phyloP scores from a whole-genome alignment of 53 echinoderm and acorn worm species.

The Pentamera pediparva region DNA sequence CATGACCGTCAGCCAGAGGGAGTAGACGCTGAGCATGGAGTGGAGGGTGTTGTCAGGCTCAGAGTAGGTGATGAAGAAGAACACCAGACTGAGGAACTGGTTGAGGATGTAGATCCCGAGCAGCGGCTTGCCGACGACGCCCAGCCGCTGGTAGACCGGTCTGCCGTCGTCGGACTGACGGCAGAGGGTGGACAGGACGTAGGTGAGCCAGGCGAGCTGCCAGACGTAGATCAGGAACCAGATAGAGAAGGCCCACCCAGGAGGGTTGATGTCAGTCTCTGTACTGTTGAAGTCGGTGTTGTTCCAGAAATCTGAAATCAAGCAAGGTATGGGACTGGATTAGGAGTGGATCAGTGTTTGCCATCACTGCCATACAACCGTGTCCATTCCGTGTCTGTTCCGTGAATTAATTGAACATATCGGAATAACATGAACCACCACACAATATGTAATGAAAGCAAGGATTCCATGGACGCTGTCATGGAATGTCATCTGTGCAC shows the following conservation, averaged over 20 bases:
- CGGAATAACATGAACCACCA: too few relatives aligned
- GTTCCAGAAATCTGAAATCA: background rate
- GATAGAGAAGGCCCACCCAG: constrained; percentile 19
- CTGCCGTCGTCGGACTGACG: background rate
- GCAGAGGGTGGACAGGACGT: constrained; percentile 4
- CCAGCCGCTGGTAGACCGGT: constrained; percentile 8
- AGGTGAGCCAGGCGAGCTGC: constrained; percentile 8
- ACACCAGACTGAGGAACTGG: background rate
- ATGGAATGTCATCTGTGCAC: too few relatives aligned
- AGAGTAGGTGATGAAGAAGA: background rate
- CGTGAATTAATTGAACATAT: too few relatives aligned
- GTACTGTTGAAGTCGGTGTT: background rate
- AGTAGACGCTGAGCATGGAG: background rate
- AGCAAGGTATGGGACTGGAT: too few relatives aligned
- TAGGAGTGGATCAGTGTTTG: too few relatives aligned
- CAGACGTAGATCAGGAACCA: constrained; percentile 1
- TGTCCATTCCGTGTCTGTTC: too few relatives aligned
- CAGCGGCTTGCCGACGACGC: background rate
- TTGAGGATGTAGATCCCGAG: constrained; percentile 15
- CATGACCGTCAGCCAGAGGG: background rate
- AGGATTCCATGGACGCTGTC: too few relatives aligned
- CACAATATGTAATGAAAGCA: too few relatives aligned
- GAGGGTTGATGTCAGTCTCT: constrained; percentile 4
- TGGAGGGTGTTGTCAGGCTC: background rate
- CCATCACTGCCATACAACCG: too few relatives aligned